Evolutionary conservation across 2,797 vertebrate species (phyloP).

Genomic region (Macrochelys suwanniensis): DNA sequence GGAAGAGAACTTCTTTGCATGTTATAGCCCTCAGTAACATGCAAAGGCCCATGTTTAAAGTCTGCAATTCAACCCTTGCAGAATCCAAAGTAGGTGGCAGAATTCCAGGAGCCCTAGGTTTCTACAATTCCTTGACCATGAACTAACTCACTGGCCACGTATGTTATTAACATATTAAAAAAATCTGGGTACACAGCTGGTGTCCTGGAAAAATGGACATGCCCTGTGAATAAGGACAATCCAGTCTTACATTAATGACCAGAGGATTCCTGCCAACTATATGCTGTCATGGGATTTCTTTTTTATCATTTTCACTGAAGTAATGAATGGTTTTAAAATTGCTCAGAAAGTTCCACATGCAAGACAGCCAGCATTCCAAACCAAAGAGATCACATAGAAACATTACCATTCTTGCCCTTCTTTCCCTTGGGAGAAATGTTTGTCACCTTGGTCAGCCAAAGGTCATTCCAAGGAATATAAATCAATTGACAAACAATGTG

Average conservation of each 20-base stretch:
- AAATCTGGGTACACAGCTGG: conserved; percentile 60
- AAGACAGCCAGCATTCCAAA: conserved; percentile 68
- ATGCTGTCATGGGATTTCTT: conserved; percentile 53
- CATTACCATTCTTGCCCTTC: conserved; percentile 47
- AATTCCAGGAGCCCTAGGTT: conserved; percentile 64
- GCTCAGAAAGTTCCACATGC: conserved; percentile 45
- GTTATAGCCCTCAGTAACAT: background rate
- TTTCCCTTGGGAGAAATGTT: conserved; percentile 69
- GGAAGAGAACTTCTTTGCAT: conserved; percentile 14
- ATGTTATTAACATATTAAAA: conserved; percentile 68
- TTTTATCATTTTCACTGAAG: conserved; percentile 65
- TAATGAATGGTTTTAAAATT: conserved; percentile 64
- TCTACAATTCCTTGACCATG: conserved; percentile 71
- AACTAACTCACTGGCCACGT: conserved; percentile 71
- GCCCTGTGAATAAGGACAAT: conserved; percentile 56
- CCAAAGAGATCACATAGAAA: conserved; percentile 68
- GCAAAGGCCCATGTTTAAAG: conserved; percentile 27
- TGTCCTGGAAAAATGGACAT: conserved; percentile 62
- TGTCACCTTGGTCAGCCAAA: conserved; percentile 75
- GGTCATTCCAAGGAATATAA: conserved; percentile 36
- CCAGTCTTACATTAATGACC: conserved; percentile 54
- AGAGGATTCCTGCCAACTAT: conserved; percentile 60
- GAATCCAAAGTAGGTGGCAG: conserved; percentile 65
- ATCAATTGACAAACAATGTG: conserved; percentile 52
- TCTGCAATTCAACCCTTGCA: conserved; percentile 28